Evolutionary conservation across 2,113 vertebrate species (phyloP), one percentile per base, ranked within the genome.

Genomic region (Neofelis nebulosa): DNA sequence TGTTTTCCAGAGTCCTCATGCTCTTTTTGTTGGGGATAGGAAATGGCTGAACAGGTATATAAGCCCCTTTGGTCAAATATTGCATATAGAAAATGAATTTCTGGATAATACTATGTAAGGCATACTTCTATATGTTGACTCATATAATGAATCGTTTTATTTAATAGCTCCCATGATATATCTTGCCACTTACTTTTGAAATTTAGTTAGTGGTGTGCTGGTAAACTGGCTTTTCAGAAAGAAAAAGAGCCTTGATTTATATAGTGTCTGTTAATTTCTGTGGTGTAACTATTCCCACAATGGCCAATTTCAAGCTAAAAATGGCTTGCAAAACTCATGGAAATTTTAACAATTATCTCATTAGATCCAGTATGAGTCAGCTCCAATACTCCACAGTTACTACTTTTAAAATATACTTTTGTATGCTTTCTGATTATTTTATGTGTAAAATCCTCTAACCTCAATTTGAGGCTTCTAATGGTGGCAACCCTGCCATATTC

Each of bases 161-260:
- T 89, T 90, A 48, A 76, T 48, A 15, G 65, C 38, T 12, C 21
- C 48, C 63, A 21, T 88, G 29, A 68, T 80, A 29, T 74, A 78
- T 65, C 38, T 85, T 80, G 55, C 33, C 18, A 89, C 41, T 73
- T 66, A 87, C 11, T 76, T 96, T 92, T 85, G 27, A 92, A 86
- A 86, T 84, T 82, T 92, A 88, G 66, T 91, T 29, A 69, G 36
- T 45, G 25, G 61, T 81, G 7, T 84, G 63, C 76, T 84, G 55
- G 33, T 76, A 93, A 97, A 91, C 50, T 65, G 25, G 31, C 23
- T 88, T 92, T 90, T 57, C 50, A 89, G 69, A 78, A 69, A 92
- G 66, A 36, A 69, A 80, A 76, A 74, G 29, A 96, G 31, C 27
- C 11, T 31, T 36, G 50, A 76, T 76, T 81, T 91, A 31, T 76